Evolutionary conservation across 1,140 invertebrate species (phyloP).

Genomic region (Galleria mellonella): DNA sequence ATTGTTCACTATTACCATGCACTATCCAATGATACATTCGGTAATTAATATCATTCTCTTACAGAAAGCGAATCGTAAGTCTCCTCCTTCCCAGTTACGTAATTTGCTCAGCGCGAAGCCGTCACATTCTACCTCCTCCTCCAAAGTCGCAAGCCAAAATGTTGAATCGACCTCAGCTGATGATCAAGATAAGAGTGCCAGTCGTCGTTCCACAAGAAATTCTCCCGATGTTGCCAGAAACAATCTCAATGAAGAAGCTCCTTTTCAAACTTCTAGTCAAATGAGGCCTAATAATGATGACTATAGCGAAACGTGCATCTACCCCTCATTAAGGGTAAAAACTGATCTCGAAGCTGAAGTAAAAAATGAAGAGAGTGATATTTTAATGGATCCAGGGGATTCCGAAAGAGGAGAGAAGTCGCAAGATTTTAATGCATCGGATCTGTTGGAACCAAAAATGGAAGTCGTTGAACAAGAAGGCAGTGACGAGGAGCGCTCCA

Average conservation of each 20-base stretch:
- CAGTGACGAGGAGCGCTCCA: constrained; percentile 62
- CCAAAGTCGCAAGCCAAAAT: constrained; percentile 75
- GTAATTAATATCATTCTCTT: constrained; percentile 15
- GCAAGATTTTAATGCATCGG: constrained; percentile 58
- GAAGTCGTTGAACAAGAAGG: constrained; percentile 67
- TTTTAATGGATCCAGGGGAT: constrained; percentile 62
- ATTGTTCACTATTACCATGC: background rate
- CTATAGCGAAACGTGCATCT: constrained; percentile 66
- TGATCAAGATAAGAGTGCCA: constrained; percentile 61
- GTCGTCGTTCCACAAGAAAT: constrained; percentile 61
- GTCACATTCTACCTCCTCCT: constrained; percentile 72
- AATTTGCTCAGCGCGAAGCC: constrained; percentile 74
- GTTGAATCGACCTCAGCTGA: constrained; percentile 63
- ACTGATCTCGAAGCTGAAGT: constrained; percentile 71
- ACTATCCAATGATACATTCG: background rate
- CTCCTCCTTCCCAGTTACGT: constrained; percentile 72
- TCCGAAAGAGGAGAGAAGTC: constrained; percentile 51
- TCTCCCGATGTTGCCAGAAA: constrained; percentile 72
- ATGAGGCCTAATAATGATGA: constrained; percentile 72
- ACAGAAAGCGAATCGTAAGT: constrained; percentile 70
- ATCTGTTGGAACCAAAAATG: constrained; percentile 68
- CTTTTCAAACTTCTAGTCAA: constrained; percentile 73
- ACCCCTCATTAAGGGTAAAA: constrained; percentile 66
- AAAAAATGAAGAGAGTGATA: constrained; percentile 65
- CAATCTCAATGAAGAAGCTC: constrained; percentile 71